These are phyloP conservation scores for Henricia sp. DNA, from an alignment of 53 echinoderm and acorn worm genomes.

Conservation along the genomic window DNA sequence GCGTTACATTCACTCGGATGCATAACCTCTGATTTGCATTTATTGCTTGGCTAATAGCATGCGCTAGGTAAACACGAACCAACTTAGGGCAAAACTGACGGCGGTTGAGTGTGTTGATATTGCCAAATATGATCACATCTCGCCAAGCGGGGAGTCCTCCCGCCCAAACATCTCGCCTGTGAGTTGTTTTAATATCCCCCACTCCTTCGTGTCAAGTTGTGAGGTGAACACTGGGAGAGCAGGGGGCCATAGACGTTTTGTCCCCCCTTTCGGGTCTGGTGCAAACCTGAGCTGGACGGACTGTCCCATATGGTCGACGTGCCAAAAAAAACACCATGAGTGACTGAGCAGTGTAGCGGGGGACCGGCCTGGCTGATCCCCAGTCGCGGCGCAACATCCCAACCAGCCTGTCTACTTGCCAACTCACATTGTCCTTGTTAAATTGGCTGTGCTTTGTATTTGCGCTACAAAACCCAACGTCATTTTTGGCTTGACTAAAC, in stretches of 20 bases:
- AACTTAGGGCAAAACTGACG: constrained; percentile 11
- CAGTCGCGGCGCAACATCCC: constrained; percentile 30
- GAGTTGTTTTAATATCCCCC: background rate
- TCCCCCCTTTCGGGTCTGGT: background rate
- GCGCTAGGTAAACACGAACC: constrained; percentile 11
- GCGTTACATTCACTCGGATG: constrained; percentile 5
- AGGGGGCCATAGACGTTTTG: background rate
- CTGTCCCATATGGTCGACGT: constrained; percentile 55
- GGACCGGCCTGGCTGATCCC: constrained; percentile 20
- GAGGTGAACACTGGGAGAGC: background rate
- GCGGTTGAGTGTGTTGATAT: constrained; percentile 21
- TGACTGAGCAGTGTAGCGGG: constrained; percentile 20
- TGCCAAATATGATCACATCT: constrained; percentile 35
- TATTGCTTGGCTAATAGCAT: constrained; percentile 46
- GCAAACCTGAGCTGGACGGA: background rate
- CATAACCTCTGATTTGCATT: constrained; percentile 39
- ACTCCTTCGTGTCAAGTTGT: too few species aligned
- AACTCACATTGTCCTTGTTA: constrained; percentile 37
- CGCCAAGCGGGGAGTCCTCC: constrained; percentile 14
- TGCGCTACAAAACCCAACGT: constrained; percentile 45
- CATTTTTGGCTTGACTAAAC: constrained; percentile 18
- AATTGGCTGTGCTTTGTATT: constrained; percentile 53
- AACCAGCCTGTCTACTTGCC: constrained; percentile 38
- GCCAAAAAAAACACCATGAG: constrained; percentile 61
- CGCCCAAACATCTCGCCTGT: background rate